phyloP scores from a whole-genome alignment of 2,797 vertebrate species.

The Amphiprion clarkii region DNA sequence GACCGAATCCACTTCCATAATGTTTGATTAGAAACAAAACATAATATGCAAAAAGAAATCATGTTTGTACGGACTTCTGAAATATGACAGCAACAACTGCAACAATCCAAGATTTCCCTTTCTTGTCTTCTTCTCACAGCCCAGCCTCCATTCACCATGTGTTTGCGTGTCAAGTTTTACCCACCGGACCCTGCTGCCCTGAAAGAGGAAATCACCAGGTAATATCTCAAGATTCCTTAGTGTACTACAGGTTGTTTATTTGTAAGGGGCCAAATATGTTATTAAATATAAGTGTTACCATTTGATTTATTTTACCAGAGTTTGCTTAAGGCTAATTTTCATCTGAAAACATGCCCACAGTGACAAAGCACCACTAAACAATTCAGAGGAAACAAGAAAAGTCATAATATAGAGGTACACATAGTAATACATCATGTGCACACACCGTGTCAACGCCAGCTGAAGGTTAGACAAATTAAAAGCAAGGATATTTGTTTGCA shows the following conservation, averaged over 20 bases:
- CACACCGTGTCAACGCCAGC: too few relatives aligned
- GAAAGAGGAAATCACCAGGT: slow-evolving; percentile 98
- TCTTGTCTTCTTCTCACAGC: slow-evolving; percentile 79
- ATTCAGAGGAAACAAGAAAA: background rate
- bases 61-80: background rate
- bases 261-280: too few relatives aligned
- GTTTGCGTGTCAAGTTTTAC: slow-evolving; percentile 98
- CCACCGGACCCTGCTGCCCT: slow-evolving; percentile 96
- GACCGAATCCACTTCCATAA: background rate
- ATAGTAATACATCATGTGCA: background rate
- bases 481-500: too few relatives aligned
- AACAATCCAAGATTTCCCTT: too few relatives aligned
- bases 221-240: slow-evolving; percentile 32
- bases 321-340: background rate
- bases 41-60: too few relatives aligned
- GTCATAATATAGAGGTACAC: background rate
- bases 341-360: background rate
- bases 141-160: slow-evolving; percentile 98
- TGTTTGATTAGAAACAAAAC: background rate
- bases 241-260: background rate
- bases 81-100: background rate
- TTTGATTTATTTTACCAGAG: background rate
- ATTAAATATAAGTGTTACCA: background rate
- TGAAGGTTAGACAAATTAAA: background rate
- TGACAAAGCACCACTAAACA: background rate